A percentile compares a stretch with the other conserved stretches of the same genome.
Evolutionary conservation across 2,113 vertebrate species (phyloP).

Genomic region (Brevimyrus niger): DNA sequence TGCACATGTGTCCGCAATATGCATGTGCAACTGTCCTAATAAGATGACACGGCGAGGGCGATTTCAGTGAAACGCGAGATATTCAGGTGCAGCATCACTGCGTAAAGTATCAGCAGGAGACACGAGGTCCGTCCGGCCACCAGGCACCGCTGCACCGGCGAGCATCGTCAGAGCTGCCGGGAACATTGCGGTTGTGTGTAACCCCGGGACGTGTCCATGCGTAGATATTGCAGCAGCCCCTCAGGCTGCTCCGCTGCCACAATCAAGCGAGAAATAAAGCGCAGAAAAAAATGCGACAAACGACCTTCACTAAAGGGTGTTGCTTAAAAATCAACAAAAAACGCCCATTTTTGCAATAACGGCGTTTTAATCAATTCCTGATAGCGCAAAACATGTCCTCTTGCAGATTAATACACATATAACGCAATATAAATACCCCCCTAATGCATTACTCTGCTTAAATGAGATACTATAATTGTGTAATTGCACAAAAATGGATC

Average conservation of each 20-base stretch:
- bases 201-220: constrained; percentile 5
- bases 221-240: constrained; percentile 2
- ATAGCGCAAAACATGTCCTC: not conserved
- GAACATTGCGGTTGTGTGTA: not conserved
- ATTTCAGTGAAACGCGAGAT: not conserved
- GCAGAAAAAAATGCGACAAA: constrained; percentile 10
- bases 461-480: not conserved
- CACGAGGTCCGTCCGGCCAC: not conserved
- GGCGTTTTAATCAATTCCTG: not conserved
- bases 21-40: not conserved
- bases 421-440: not conserved
- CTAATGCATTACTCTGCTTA: not conserved
- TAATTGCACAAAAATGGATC: not conserved
- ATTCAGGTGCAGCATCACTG: not conserved
- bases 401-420: not conserved
- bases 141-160: not conserved
- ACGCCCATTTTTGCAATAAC: not conserved
- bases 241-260: not conserved
- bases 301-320: constrained; percentile 12
- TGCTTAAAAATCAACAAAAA: not conserved
- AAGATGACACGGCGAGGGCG: not conserved
- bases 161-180: not conserved
- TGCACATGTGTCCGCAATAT: not conserved
- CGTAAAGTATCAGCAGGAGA: not conserved
- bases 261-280: not conserved